Evolutionary conservation across 1,140 invertebrate species (phyloP), one percentile per base, ranked within the genome.

Genomic region (Parasteatoda tepidariorum): DNA sequence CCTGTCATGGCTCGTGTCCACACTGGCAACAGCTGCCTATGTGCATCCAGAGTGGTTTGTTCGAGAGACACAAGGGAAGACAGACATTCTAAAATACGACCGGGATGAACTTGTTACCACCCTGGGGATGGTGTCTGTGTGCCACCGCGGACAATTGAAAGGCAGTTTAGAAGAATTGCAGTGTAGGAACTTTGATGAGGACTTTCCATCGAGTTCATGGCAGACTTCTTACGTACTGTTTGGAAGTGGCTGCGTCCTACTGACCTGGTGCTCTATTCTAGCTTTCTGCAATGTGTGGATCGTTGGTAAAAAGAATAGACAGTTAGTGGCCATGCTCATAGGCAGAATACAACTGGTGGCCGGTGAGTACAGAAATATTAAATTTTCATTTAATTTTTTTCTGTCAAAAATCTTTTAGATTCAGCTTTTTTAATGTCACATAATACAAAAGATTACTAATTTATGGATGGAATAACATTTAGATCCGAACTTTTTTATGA

Each of bases 1-100:
- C 0, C 13, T 84, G 48, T 84, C 83, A 6, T 75, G 71, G 64
- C 18, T 84, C 11, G 83, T 84, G 3, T 68, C 83, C 5, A 76
- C 71, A 5, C 34, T 76, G 11, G 70, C 70, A 22, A 74, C 64
- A n/a, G 34, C 71, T 15, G 73, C 71, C 11, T 84, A 70, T 15
- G 71, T 84, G 0, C 73, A 84, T n/a, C 73, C 83, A 28, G 71
- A 76, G 41, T 84, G 83, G 71, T 84, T 84, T 22, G 83, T 84
- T 2, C 38, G 28, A 48, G 64, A 84, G 61, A 30, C 61, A 5
- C 64, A 76, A 9, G 24, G 41, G n/a, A 4, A 13, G 9, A 13
- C 18, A 11, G 54, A 84, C 15, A 22, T 76, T n/a, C 64, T 84
- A 18, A n/a, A 24, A 2, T 84, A 84, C 15, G 83, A 84, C 38